These are phyloP conservation scores for Sarcophaga rosellei DNA, from an alignment of 2,888 invertebrate species.

Conservation along the genomic window DNA sequence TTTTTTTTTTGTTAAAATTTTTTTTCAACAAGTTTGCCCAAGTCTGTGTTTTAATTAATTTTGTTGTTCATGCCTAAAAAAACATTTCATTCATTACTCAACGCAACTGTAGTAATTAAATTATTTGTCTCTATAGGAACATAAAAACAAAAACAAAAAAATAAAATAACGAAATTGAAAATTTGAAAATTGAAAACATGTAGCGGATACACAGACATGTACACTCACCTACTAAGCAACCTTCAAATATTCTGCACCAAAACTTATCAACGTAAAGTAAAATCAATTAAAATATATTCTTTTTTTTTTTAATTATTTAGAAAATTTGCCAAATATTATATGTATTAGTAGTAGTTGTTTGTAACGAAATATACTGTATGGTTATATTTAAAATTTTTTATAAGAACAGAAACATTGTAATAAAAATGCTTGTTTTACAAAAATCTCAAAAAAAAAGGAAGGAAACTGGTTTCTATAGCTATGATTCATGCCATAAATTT, in stretches of 20 bases:
- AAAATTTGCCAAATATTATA: not conserved
- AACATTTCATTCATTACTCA: not conserved
- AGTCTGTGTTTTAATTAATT: conserved; percentile 34
- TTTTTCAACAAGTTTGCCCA: conserved; percentile 24
- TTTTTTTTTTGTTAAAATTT: not conserved
- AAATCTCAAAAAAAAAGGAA: no score
- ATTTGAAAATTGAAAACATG: conserved; percentile 15
- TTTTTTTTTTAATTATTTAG: not conserved
- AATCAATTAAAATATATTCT: not conserved
- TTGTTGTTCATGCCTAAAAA: conserved; percentile 30
- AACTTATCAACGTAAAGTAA: not conserved
- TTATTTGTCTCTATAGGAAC: not conserved
- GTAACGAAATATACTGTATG: not conserved
- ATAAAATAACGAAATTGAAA: not conserved
- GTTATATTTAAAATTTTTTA: no score
- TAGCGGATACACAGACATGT: conserved; percentile 10
- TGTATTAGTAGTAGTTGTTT: not conserved
- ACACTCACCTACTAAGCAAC: conserved; percentile 6
- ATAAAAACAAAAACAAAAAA: not conserved
- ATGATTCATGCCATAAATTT: no score
- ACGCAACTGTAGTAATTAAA: conserved; percentile 24
- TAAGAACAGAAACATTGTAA: no score
- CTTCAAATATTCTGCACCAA: conserved; percentile 27
- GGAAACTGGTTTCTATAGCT: no score
- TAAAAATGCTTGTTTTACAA: no score